phyloP scores from a whole-genome alignment of 2,113 vertebrate species.

The Cercopithecus mona region DNA sequence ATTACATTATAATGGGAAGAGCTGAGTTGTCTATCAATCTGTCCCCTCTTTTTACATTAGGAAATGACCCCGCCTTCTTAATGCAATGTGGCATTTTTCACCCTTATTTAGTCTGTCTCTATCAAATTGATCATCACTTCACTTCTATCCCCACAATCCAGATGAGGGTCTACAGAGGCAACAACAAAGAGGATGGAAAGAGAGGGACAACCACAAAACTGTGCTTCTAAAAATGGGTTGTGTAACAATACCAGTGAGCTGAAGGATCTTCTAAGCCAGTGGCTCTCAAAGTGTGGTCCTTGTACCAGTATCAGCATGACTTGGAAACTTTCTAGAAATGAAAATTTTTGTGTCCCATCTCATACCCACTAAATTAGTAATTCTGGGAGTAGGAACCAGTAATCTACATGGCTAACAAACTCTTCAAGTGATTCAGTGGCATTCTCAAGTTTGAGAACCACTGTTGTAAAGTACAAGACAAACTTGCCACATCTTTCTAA shows the following conservation, averaged over 20 bases:
- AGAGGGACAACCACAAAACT: neutral
- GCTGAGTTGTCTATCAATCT: neutral
- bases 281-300: neutral
- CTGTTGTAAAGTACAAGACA: neutral
- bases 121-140: neutral
- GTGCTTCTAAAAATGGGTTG: conserved; percentile 13
- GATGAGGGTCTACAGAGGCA: neutral
- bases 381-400: neutral
- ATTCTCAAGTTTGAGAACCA: neutral
- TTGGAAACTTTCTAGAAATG: neutral
- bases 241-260: neutral
- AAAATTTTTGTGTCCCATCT: neutral
- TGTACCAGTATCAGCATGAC: neutral
- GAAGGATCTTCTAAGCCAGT: neutral
- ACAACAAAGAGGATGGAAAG: neutral
- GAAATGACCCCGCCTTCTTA: neutral
- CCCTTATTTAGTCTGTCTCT: neutral
- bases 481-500: neutral
- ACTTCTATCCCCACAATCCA: neutral
- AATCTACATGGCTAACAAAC: neutral
- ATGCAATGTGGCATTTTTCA: neutral
- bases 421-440: neutral
- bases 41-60: neutral
- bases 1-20: neutral
- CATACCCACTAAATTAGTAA: neutral